Evolutionary conservation across 2,888 invertebrate species (phyloP).

Genomic region (Adelognathus sp.): DNA sequence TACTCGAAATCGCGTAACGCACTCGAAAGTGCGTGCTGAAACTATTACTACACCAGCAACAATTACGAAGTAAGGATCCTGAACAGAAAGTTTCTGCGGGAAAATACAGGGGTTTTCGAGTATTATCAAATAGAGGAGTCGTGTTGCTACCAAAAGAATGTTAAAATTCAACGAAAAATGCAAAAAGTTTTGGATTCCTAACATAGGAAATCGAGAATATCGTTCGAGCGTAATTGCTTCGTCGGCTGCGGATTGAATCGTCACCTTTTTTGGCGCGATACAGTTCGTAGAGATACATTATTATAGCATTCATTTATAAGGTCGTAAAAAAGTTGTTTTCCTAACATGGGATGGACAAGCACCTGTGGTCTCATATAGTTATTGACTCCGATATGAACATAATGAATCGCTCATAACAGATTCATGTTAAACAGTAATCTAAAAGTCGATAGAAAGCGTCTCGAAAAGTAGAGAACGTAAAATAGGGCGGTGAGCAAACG

Average conservation of each 20-base stretch:
- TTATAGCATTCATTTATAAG: not conserved
- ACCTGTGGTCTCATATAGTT: not conserved
- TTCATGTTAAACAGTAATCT: too few species aligned
- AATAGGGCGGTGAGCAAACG: not conserved
- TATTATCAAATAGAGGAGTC: too few species aligned
- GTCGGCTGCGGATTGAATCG: not conserved
- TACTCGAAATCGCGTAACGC: too few species aligned
- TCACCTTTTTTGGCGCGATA: slow-evolving; percentile 25
- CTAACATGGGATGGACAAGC: not conserved
- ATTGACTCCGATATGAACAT: not conserved
- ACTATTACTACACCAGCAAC: too few species aligned
- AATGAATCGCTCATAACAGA: too few species aligned
- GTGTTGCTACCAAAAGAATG: too few species aligned
- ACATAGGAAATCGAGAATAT: not conserved
- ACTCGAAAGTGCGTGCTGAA: too few species aligned
- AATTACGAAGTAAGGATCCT: too few species aligned
- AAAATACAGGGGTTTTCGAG: too few species aligned
- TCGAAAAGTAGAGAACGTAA: not conserved
- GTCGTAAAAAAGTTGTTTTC: not conserved
- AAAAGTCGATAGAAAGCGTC: not conserved
- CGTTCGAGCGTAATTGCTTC: not conserved
- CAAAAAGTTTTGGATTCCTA: not conserved
- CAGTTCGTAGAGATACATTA: not conserved
- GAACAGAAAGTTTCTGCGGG: too few species aligned
- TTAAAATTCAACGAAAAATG: too few species aligned